Evolutionary conservation across 2,797 vertebrate species (phyloP).

Genomic region (Rhabdophis nuchalis): DNA sequence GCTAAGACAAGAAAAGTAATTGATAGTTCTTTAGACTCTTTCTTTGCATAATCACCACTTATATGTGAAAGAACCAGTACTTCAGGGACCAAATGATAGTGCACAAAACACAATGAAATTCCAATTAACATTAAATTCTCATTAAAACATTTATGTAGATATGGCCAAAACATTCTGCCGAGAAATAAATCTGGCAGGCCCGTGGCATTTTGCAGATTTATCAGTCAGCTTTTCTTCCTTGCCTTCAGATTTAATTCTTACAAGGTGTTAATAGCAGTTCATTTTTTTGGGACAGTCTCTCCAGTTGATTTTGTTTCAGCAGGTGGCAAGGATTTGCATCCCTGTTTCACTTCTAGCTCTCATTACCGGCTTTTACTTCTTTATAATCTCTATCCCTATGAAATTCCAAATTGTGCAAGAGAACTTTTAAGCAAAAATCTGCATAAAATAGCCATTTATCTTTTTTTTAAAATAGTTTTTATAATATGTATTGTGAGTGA

Average conservation of each 20-base stretch:
- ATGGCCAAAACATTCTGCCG: conserved; percentile 63
- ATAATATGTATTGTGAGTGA: conserved; percentile 47
- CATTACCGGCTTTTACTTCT: conserved; percentile 74
- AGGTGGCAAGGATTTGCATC: conserved; percentile 72
- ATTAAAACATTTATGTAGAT: conserved; percentile 77
- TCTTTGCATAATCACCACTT: conserved; percentile 38
- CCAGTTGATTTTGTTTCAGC: conserved; percentile 69
- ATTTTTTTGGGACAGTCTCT: conserved; percentile 67
- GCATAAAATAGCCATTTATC: conserved; percentile 66
- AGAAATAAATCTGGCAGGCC: conserved; percentile 69
- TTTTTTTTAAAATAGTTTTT: conserved; percentile 20
- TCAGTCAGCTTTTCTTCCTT: conserved; percentile 64
- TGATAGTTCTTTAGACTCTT: background rate
- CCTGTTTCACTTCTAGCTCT: conserved; percentile 76
- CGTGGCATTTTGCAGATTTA: conserved; percentile 66
- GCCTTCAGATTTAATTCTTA: conserved; percentile 69
- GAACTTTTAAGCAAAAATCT: conserved; percentile 70
- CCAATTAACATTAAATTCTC: conserved; percentile 72
- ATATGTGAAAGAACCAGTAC: background rate
- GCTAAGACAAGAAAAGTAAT: conserved; percentile 43
- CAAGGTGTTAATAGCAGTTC: conserved; percentile 67
- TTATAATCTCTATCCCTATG: conserved; percentile 73
- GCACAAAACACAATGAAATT: conserved; percentile 40
- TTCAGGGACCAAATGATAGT: conserved; percentile 25
- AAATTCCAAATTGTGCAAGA: conserved; percentile 67